phyloP scores from a whole-genome alignment of 2,888 invertebrate species.

The Cerceris rybyensis region DNA sequence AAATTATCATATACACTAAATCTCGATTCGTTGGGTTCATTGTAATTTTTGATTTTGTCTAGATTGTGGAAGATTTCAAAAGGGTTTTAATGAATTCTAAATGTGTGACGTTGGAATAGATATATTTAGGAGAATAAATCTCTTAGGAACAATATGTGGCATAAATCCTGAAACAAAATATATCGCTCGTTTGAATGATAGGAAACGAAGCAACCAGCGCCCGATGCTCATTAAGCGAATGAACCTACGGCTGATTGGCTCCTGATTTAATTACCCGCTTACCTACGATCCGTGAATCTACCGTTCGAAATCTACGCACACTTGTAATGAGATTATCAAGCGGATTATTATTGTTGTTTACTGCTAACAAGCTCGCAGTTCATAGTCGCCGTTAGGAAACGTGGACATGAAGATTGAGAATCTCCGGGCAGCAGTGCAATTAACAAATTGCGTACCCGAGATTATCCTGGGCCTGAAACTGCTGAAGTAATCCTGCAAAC shows the following conservation, averaged over 20 bases:
- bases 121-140: too few relatives aligned
- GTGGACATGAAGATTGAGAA: slow-evolving; percentile 16
- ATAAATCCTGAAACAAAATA: slow-evolving; percentile 51
- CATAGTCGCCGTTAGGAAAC: slow-evolving; percentile 35
- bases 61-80: too few relatives aligned
- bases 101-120: too few relatives aligned
- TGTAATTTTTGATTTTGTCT: too few relatives aligned
- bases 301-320: slow-evolving; percentile 33
- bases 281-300: slow-evolving; percentile 58
- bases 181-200: slow-evolving; percentile 52
- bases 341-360: slow-evolving; percentile 78
- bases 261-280: slow-evolving; percentile 74
- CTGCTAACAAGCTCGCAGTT: slow-evolving; percentile 72
- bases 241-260: slow-evolving; percentile 74
- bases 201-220: slow-evolving; percentile 57
- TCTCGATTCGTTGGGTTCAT: too few relatives aligned
- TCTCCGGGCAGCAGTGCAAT: slow-evolving; percentile 51
- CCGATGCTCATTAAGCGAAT: slow-evolving; percentile 73
- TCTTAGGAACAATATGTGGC: not conserved
- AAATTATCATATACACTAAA: too few relatives aligned
- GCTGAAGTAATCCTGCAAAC: slow-evolving; percentile 3
- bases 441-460: slow-evolving; percentile 52
- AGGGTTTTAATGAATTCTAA: too few relatives aligned
- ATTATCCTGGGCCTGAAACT: slow-evolving; percentile 42
- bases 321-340: slow-evolving; percentile 73